A percentile compares a stretch with the other conserved stretches of the same genome.
phyloP scores from a whole-genome alignment of 1,140 invertebrate species.

The Drosophila oshimai region DNA sequence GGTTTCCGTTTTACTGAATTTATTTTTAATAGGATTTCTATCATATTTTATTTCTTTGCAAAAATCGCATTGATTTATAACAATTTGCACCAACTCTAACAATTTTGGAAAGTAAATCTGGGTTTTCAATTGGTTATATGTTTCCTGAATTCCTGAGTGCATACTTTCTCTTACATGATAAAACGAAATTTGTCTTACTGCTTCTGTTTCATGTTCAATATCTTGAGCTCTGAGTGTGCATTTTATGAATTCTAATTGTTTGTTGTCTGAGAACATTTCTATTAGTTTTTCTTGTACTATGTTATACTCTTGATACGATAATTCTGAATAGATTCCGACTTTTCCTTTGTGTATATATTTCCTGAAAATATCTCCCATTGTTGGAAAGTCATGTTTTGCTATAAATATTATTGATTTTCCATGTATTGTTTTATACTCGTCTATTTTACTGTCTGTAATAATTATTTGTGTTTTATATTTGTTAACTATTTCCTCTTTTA shows the following conservation, averaged over 20 bases:
- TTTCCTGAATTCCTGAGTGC: too few species aligned
- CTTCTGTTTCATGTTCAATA: too few species aligned
- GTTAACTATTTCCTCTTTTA: not conserved
- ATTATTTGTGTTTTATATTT: not conserved
- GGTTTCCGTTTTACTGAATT: not conserved
- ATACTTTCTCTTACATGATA: too few species aligned
- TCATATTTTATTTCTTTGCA: constrained; percentile 5
- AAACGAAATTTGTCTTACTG: too few species aligned
- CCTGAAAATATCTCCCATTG: constrained; percentile 1
- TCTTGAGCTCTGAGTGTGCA: too few species aligned
- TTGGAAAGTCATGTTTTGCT: not conserved
- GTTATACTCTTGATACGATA: too few species aligned
- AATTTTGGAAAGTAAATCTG: constrained; percentile 19
- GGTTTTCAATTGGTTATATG: not conserved
- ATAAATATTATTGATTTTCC: not conserved
- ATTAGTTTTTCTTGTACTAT: too few species aligned
- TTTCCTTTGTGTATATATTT: not conserved
- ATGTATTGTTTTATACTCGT: not conserved
- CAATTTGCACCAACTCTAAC: constrained; percentile 6
- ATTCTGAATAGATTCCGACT: too few species aligned
- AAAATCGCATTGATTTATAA: constrained; percentile 32
- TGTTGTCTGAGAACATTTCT: too few species aligned
- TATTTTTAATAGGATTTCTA: constrained; percentile 27
- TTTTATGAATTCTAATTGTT: too few species aligned
- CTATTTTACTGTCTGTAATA: not conserved